These are phyloP conservation scores for Mythimna pallens DNA, from an alignment of 2,888 invertebrate genomes.

Conservation along the genomic window DNA sequence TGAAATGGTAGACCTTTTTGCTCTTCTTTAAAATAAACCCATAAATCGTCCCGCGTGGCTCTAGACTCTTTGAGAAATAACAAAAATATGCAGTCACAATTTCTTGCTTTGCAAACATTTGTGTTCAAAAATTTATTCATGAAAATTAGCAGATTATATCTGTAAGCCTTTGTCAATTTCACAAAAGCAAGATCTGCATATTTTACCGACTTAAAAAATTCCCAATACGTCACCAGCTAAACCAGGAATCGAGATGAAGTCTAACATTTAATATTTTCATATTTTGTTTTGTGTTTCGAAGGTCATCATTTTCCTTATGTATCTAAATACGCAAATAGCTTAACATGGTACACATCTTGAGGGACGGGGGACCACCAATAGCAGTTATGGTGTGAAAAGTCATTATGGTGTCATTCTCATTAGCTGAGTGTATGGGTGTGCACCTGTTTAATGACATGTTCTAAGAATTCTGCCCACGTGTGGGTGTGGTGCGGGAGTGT, in stretches of 20 bases:
- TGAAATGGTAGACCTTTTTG: background rate
- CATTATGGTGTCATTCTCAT: constrained; percentile 18
- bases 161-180: too few relatives aligned
- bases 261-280: background rate
- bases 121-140: constrained; percentile 1
- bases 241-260: background rate
- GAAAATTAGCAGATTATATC: constrained; percentile 3
- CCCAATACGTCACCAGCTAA: background rate
- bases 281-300: background rate
- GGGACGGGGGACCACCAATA: background rate
- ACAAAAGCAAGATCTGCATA: background rate
- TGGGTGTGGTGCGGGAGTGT: constrained; percentile 20
- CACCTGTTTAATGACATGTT: constrained; percentile 21
- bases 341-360: constrained; percentile 1
- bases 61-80: background rate
- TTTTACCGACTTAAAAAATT: background rate
- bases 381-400: background rate
- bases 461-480: constrained; percentile 20
- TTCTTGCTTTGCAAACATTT: constrained; percentile 4
- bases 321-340: background rate
- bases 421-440: constrained; percentile 39
- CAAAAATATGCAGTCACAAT: background rate
- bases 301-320: background rate
- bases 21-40: background rate
- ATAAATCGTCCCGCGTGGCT: background rate